Percentiles rank a stretch among this genome's conserved stretches.
phyloP scores from a whole-genome alignment of 2,888 invertebrate species.

The Hylaea fasciaria region DNA sequence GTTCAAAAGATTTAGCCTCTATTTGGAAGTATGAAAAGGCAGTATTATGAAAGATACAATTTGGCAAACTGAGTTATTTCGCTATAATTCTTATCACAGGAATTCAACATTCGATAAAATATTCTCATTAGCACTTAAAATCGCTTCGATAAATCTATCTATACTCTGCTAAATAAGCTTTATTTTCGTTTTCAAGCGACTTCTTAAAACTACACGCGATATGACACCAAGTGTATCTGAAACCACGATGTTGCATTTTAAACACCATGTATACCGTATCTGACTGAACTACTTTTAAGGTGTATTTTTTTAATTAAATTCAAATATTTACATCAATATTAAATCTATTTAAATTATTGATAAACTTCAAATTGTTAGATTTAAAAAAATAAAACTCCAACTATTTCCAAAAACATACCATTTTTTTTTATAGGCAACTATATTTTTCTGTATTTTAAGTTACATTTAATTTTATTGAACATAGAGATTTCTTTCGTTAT shows the following conservation, averaged over 20 bases:
- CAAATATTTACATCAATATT: too few relatives aligned
- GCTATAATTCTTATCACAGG: conserved; percentile 37
- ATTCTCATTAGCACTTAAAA: conserved; percentile 4
- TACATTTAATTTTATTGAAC: background rate
- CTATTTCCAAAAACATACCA: too few relatives aligned
- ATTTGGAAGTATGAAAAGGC: conserved; percentile 38
- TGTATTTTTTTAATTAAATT: too few relatives aligned
- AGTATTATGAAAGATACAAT: conserved; percentile 43
- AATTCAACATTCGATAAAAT: conserved; percentile 31
- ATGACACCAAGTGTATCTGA: background rate
- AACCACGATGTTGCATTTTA: too few relatives aligned
- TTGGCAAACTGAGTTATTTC: conserved; percentile 50
- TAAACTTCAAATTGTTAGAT: too few relatives aligned
- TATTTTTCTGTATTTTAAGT: too few relatives aligned
- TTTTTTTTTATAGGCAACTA: too few relatives aligned
- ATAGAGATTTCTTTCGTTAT: background rate
- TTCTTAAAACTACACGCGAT: conserved; percentile 3
- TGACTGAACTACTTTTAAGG: too few relatives aligned
- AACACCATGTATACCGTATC: too few relatives aligned
- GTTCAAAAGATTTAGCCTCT: conserved; percentile 25
- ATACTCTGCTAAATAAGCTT: conserved; percentile 2
- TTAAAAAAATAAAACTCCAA: too few relatives aligned
- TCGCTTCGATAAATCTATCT: conserved; percentile 7
- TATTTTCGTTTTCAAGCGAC: conserved; percentile 5
- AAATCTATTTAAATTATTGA: too few relatives aligned